Conservation (phyloP, 2,113 vertebrate species). For the Sinocyclocheilus grahami region DNA sequence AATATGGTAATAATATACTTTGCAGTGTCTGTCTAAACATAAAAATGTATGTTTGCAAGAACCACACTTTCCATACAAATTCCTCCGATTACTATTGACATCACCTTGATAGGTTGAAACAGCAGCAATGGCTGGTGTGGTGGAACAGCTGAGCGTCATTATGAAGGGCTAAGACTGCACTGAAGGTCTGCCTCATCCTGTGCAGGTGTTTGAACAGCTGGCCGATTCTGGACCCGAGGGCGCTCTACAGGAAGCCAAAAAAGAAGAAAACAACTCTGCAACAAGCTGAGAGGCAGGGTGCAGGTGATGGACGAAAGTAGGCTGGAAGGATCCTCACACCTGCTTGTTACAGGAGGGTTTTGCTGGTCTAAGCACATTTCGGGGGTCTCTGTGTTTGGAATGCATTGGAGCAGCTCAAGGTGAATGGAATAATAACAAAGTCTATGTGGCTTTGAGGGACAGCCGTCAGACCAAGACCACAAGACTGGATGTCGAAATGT, state of each 20-base stretch:
- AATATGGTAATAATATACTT: too few species aligned
- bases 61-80: background rate
- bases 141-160: conserved; percentile 59
- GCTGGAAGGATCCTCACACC: conserved; percentile 35
- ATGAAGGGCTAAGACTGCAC: conserved; percentile 60
- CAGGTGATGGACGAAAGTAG: conserved; percentile 37
- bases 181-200: conserved; percentile 68
- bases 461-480: conserved; percentile 39
- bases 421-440: conserved; percentile 54
- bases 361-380: conserved; percentile 39
- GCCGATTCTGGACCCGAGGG: conserved; percentile 68
- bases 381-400: conserved; percentile 44
- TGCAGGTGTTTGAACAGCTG: conserved; percentile 73
- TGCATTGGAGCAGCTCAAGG: conserved; percentile 48
- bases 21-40: background rate
- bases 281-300: conserved; percentile 35
- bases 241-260: conserved; percentile 55
- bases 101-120: background rate
- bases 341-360: conserved; percentile 38
- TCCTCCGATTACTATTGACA: background rate
- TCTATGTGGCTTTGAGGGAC: background rate
- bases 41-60: background rate
- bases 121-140: conserved; percentile 59
- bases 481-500: background rate
- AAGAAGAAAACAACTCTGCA: conserved; percentile 46